Evolutionary conservation across 53 echinoderm and acorn worm genomes (phyloP), one percentile per base, ranked within the genome.

Genomic region (Paracentrotus lividus): DNA sequence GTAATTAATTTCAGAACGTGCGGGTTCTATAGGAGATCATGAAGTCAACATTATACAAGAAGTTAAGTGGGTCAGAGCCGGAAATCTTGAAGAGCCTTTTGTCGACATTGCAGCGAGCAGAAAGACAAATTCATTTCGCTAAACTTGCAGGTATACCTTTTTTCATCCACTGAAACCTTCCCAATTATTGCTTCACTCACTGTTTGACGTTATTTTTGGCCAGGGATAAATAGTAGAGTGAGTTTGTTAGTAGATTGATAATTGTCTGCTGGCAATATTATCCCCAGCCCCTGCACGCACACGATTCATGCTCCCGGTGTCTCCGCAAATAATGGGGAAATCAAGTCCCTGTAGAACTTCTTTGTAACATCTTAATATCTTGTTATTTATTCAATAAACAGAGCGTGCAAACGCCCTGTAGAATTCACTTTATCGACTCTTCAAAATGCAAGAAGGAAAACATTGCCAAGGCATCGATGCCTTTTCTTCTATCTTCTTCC

Each of bases 351-450:
- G 91, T 91, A 53, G 76, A 38, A 49, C 51, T 76, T 91, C 91
- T 91, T 75, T 91, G 49, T 75, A 75, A 91, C 91, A 91, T 91
- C 91, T 75, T 75, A 91, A 91, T 91, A 91, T 91, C 91, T 69
- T 91, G 91, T 91, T 91, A 91, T 91, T 91, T 91, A 91, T 91
- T 91, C 91, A 91, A 91, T 91, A 91, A 91, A 91, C 91, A 91
- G 52, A 49, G 76, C 76, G 91, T 91, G 91, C 91, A 75, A 91
- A 91, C 77, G 91, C 91, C 91, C 56, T 21, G 52, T 75, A 52
- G 91, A 75, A 69, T 42, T 91, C 91, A 76, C 54, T 91, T 75
- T 52, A 91, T 91, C 90, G 68, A 90, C 90, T 90, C 64, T 66
- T 88, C 55, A 47, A 56, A 86, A 61, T 47, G 45, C 16, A 33